Evolutionary conservation across 2,888 invertebrate species (phyloP), one percentile per base, ranked within the genome.

Genomic region (Endomychus coccineus): DNA sequence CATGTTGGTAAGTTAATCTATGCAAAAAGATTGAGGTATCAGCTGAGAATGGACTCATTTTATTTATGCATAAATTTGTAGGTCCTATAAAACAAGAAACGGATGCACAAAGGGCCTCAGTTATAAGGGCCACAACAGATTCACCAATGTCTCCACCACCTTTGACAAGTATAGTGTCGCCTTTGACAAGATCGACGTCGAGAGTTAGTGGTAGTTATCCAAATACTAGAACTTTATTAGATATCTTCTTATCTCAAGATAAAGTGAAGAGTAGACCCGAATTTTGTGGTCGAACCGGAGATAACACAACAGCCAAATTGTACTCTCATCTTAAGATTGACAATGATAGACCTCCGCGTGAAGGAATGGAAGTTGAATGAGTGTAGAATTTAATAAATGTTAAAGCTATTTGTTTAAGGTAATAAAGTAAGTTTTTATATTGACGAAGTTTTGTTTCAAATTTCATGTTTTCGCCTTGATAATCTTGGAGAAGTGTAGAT

Each of bases 121-220:
- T 79, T 1, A 76, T 80, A 40, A 68, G 87, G 31, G 83, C 87
- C 2, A 86, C 85, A 0, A 86, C 87, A 0, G 89, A 89, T 61
- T 88, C 88, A 0, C 88, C 88, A 0, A 76, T 88, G 62, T 89
- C 89, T 0, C 88, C 88, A 0, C 83, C 83, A 1, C 78, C 81
- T 2, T 40, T 67, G 27, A 45, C 64, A 1, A 62, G 54, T 38
- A 57, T 63, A 30, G 53, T 55, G 4, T 47, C 58, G 1, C 51
- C 61, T 2, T 40, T 54, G 17, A 52, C 56, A 3, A 50, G 49
- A 17, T 34, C 43, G 5, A 52, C 54, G 19, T 55, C 56, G 3
- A 51, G 56, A 11, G 44, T 45, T 10, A 58, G 59, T 2, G 58
- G 62, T 3, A 58, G 61, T 19, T 55, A 64, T 36, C 51, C 61